phyloP scores from a whole-genome alignment of 2,888 invertebrate genomes.

The Cephus spinipes region DNA sequence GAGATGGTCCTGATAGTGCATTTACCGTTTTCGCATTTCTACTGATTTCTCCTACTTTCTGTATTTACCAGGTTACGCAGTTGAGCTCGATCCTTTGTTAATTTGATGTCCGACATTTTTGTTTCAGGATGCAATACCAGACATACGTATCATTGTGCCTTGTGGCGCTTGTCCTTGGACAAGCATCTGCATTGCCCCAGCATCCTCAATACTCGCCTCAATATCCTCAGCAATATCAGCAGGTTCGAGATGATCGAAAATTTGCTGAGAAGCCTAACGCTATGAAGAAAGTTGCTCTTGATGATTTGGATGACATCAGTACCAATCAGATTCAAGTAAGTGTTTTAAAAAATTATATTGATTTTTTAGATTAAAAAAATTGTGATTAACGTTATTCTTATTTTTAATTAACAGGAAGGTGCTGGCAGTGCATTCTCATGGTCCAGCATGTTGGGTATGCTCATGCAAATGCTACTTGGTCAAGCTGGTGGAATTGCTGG shows the following conservation, averaged over 20 bases:
- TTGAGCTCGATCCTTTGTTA: not conserved
- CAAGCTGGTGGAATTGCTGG: conserved; percentile 73
- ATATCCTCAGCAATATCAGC: conserved; percentile 60
- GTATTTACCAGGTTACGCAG: not conserved
- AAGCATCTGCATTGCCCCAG: conserved; percentile 57
- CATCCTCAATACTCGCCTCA: conserved; percentile 60
- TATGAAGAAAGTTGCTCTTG: conserved; percentile 86
- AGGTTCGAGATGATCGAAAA: conserved; percentile 76
- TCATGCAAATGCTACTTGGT: conserved; percentile 89
- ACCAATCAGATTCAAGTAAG: conserved; percentile 80
- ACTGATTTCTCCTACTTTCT: not conserved
- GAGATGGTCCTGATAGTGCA: not conserved
- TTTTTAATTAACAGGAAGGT: conserved; percentile 64
- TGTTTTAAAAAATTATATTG: conserved; percentile 5
- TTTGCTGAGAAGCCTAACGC: conserved; percentile 91
- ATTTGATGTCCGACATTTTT: not conserved
- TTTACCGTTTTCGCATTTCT: conserved; percentile 8
- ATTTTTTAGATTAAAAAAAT: not conserved
- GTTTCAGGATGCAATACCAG: conserved; percentile 72
- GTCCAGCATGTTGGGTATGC: conserved; percentile 87
- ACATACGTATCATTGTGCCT: conserved; percentile 79
- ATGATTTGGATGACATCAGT: conserved; percentile 84
- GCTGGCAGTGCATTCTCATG: conserved; percentile 81
- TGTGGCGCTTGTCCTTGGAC: conserved; percentile 71
- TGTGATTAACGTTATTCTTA: not conserved